Base-by-base conservation (phyloP, 2,888 invertebrate species). In the Branchipolynoe longqiensis region DNA sequence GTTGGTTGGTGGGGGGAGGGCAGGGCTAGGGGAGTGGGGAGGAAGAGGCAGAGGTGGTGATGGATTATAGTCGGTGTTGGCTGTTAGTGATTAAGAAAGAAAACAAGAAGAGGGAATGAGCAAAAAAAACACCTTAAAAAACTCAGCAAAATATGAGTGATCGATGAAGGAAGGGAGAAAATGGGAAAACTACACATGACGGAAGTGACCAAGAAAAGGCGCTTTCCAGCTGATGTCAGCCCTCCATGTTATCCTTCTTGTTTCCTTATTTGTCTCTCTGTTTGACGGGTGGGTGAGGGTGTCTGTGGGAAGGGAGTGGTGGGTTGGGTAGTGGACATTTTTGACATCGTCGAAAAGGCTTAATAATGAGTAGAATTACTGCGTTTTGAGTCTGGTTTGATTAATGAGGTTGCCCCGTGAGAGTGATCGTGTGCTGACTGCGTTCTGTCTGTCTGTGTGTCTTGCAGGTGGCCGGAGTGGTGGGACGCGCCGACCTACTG, bases 401-500 rank as follows among this genome's bases (percentile, higher is more conserved):
- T 62, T 62, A 25, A 62, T 62, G 62, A 25, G 22, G 25, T 62
- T 25, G 25, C 31, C n/a, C n/a, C n/a, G 38, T 69, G 4, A 36
- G 38, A 69, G 18, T 69, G 69, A 33, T 38, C 36, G 18, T 14
- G 18, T 69, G 3, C 18, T n/a, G n/a, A n/a, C n/a, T n/a, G n/a
- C n/a, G n/a, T n/a, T n/a, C n/a, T n/a, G n/a, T n/a, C n/a, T n/a
- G n/a, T n/a, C n/a, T n/a, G n/a, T n/a, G n/a, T n/a, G n/a, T 69
- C 1, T 74, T 94, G 38, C 95, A 97, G 97, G 97, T 92, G 18
- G 87, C 91, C 4, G 91, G 92, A 0, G 88, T 92, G 40, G 92
- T 92, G 0, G 92, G 92, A 18, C 86, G 91, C 85, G 92, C 92
- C 14, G 92, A 92, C 82, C 25, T 92, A 0, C 85, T 92, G 81